These are phyloP conservation scores for Hypolimnas misippus DNA, from an alignment of 2,888 invertebrate species.

Conservation along the genomic window DNA sequence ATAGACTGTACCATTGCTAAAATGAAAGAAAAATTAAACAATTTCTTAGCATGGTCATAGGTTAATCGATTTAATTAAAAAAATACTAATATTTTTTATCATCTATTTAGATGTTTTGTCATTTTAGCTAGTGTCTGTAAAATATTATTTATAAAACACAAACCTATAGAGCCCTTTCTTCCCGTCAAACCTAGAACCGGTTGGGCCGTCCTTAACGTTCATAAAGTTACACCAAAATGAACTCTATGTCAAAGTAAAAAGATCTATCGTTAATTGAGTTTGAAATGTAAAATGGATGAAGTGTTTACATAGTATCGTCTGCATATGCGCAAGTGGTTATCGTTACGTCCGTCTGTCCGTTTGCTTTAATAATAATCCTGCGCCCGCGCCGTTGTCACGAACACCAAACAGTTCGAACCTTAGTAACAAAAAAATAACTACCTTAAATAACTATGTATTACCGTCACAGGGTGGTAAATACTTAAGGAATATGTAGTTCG, in stretches of 20 bases:
- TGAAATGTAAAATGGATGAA: conserved; percentile 39
- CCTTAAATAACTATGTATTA: background rate
- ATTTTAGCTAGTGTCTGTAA: too few relatives aligned
- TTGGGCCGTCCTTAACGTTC: background rate
- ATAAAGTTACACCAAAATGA: conserved; percentile 8
- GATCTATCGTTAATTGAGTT: conserved; percentile 16
- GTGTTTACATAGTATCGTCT: conserved; percentile 76
- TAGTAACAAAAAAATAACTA: background rate
- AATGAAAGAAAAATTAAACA: too few relatives aligned
- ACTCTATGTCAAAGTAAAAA: conserved; percentile 17
- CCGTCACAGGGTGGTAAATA: background rate
- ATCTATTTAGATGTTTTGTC: too few relatives aligned
- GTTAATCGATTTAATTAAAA: too few relatives aligned
- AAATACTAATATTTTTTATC: too few relatives aligned
- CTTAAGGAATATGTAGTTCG: background rate
- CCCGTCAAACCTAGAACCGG: conserved; percentile 26
- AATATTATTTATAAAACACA: background rate
- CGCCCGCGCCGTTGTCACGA: conserved; percentile 77
- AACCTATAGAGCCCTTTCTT: conserved; percentile 10
- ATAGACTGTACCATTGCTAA: too few relatives aligned
- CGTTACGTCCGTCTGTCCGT: conserved; percentile 70
- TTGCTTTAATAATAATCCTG: conserved; percentile 79
- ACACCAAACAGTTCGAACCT: conserved; percentile 70
- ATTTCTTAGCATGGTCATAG: too few relatives aligned
- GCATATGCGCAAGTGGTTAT: conserved; percentile 80